Base-by-base conservation (phyloP, 2,888 invertebrate genomes). In the Eilema depressum region DNA sequence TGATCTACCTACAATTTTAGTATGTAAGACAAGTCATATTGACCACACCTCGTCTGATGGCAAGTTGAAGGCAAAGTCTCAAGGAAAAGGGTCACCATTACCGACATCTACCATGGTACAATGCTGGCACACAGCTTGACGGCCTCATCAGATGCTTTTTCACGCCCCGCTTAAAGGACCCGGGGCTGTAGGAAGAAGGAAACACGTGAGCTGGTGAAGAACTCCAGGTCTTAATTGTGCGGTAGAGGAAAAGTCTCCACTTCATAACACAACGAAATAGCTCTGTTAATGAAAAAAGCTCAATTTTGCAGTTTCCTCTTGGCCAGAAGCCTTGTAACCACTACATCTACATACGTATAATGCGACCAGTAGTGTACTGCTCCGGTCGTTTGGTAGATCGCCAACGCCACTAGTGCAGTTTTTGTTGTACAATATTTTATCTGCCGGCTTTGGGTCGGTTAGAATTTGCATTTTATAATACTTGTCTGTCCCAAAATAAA, bases 351-450 rank as follows among this genome's bases (percentile, higher is more conserved):
- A 25, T 59, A 60, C 61, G 7, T 61, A 61, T 28, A 41, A 47
- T n/a, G 53, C 61, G 60, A 28, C 28, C 67, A 61, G 47, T 67
- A 67, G 26, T 60, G 60, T 28, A 20, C 60, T 67, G 41, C 60
- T 47, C 41, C 25, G 33, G 60, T 61, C 37, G 66, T 67, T 67
- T 67, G 66, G 66, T 33, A 60, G 41, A 60, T 33, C 47, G 66
- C 66, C 66, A 67, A 60, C 28, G 56, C n/a, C 26, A 37, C 12
- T 67, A 28, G 28, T 61, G 66, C 28, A 67, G 41, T 61, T 67
- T 67, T 41, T 25, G 25, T 30, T 66, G 59, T n/a, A 12, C 26
- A 66, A 41, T 37, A 59, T 65, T 57, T 59, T 33, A 20, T 66
- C 23, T 66, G 20, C 23, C n/a, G 33, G 25, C 41, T 25, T 25